Base-by-base conservation (phyloP, 2,888 invertebrate species). In the Creontiades dilutus region DNA sequence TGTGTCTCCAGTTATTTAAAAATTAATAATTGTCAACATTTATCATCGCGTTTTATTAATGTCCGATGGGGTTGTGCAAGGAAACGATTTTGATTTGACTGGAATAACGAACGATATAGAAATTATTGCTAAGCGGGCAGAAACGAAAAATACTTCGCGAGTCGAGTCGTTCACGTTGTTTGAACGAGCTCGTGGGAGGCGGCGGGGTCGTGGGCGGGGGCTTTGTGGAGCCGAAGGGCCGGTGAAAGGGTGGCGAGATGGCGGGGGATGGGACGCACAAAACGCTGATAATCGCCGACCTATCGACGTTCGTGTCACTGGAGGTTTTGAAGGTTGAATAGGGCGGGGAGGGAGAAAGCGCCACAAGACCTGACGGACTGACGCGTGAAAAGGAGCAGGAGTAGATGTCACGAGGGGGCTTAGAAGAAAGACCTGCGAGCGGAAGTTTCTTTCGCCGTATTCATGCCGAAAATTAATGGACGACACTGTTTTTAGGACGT, bases 251-350 rank as follows among this genome's bases (percentile, higher is more conserved):
- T 3, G 52, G 11, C 3, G 52, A 52, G 52, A 52, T 52, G 52
- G 61, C 11, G n/a, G n/a, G 57, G 57, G 57, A 57, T 57, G 68
- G 68, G 19, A 68, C 68, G 27, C 68, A 68, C 68, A 23, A 68
- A 68, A 68, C 68, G 68, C 68, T 68, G 68, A 68, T 68, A 68
- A 68, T 68, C 68, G 68, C 23, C 68, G 27, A 68, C 27, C 68
- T 68, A 68, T 68, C 68, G 68, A 68, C 68, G 23, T 68, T 68
- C 68, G 68, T 68, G 68, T 68, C 68, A 68, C 23, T 5, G 68
- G 23, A 68, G 27, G 68, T 23, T 19, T 23, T 23, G 68, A 68
- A 68, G 68, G 68, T n/a, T 23, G 27, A 68, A 68, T 12, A 27
- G 68, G 68, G 68, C 23, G 68, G n/a, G 48, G 48, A 13, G 48